phyloP scores from a whole-genome alignment of 2,888 invertebrate species.

The Cephus pygmeus region DNA sequence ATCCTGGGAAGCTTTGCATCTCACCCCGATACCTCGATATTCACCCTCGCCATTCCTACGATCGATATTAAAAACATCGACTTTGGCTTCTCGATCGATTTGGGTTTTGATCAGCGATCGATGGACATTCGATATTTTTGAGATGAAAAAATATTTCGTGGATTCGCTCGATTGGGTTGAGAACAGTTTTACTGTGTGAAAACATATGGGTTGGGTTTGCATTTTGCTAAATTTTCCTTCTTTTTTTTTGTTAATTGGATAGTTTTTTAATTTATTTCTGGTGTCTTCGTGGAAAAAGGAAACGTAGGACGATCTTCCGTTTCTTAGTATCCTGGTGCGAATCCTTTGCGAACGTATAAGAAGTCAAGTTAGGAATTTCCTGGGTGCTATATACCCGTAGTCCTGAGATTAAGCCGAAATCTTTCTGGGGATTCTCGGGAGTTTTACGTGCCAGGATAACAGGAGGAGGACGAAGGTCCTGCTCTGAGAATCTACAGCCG shows the following conservation, averaged over 20 bases:
- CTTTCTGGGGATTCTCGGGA: slow-evolving; percentile 36
- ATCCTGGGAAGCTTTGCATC: slow-evolving; percentile 62
- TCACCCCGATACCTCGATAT: slow-evolving; percentile 51
- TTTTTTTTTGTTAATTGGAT: too few species aligned
- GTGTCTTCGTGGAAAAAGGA: too few species aligned
- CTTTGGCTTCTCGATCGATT: neutral
- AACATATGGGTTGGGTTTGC: too few species aligned
- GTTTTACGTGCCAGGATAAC: slow-evolving; percentile 47
- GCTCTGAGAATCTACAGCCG: slow-evolving; percentile 5
- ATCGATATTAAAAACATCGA: slow-evolving; percentile 54
- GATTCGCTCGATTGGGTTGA: too few species aligned
- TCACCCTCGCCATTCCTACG: slow-evolving; percentile 23
- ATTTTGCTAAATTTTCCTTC: too few species aligned
- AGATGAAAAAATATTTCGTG: too few species aligned
- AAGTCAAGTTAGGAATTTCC: neutral
- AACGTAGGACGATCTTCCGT: too few species aligned
- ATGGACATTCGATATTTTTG: too few species aligned
- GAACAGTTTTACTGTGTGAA: too few species aligned
- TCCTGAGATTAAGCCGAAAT: slow-evolving; percentile 10
- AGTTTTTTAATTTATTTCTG: too few species aligned
- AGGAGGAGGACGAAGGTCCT: slow-evolving; percentile 31
- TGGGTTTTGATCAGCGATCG: too few species aligned
- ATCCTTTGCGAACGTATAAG: neutral
- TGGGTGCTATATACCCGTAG: neutral
- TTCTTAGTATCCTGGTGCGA: slow-evolving; percentile 2